Base-by-base conservation (phyloP, 2,888 invertebrate genomes). In the Criorhina ranunculi region DNA sequence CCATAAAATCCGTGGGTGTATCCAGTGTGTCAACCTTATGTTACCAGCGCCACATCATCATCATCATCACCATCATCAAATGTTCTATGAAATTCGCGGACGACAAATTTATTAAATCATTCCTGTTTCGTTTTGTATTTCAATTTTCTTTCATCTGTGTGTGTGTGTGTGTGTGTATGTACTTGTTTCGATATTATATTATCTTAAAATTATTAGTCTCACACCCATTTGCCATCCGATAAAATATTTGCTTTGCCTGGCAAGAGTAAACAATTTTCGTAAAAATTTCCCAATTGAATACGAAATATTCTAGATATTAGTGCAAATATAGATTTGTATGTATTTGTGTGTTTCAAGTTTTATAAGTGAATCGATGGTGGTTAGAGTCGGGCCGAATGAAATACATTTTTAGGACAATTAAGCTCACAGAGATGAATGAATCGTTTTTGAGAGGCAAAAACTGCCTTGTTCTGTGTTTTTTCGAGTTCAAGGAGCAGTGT, bases 211-310 rank as follows among this genome's bases (percentile, higher is more conserved):
- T 67, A 53, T 67, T 67, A 67, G 37, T 29, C 59, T 37, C 37
- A 51, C 37, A 37, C n/a, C 11, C 19, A 19, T 83, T 83, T 78
- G 49, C 60, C 17, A 66, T 76, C 62, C 60, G 70, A 83, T 79
- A 37, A 79, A 79, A 72, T 79, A 72, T 78, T 79, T 83, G 51
- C 73, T 73, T 73, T 64, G 62, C 35, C 44, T 73, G 79, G 62
- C 69, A 62, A 67, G 69, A 67, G 79, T 75, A 78, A 78, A 79
- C 83, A 83, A 49, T 66, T 62, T 78, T 64, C 67, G 44, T n/a
- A n/a, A 51, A 83, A 72, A 69, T 62, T 67, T 24, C 51, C 51
- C 44, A 76, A 82, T 66, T 66, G 70, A 70, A 49, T 53, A 31
- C 44, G 44, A 60, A 73, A 42, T 44, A 57, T 72, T 64, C 62